A percentile compares a stretch with the other conserved stretches of the same genome.
Evolutionary conservation across 30 jellyfish, hydroid and myxozoan genomes (phyloP).

Genomic region (Aurelia sp.): DNA sequence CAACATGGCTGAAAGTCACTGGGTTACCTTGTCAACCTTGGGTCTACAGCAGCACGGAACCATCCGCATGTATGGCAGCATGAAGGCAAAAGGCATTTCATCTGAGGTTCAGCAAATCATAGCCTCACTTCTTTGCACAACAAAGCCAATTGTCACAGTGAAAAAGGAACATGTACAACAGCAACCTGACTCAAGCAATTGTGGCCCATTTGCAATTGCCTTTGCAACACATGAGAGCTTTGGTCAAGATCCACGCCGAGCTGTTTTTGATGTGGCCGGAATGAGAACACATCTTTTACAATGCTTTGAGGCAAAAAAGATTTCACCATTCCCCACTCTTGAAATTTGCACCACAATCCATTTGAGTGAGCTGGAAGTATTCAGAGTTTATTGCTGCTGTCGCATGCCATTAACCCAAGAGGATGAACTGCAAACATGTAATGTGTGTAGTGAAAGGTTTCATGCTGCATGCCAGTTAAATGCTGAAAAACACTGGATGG

Average conservation of each 20-base stretch:
- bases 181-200: neutral
- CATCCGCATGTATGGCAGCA: conserved; percentile 12
- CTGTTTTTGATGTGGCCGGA: neutral
- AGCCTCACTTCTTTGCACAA: neutral
- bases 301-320: neutral
- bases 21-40: conserved; percentile 10
- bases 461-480: conserved; percentile 4
- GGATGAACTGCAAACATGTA: neutral
- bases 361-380: conserved; percentile 5
- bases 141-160: neutral
- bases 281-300: conserved; percentile 24
- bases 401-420: neutral
- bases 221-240: conserved; percentile 4
- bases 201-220: conserved; percentile 25
- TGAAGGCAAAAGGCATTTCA: neutral
- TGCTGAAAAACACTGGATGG: neutral
- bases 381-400: conserved; percentile 10
- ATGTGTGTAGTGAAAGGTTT: conserved; percentile 14
- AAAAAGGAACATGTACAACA: conserved; percentile 14
- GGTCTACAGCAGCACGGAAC: neutral
- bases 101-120: neutral
- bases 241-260: conserved; percentile 4
- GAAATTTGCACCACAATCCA: neutral
- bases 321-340: conserved; percentile 7
- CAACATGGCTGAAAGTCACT: conserved; percentile 12